These are phyloP conservation scores for Frankliniella fusca DNA, from an alignment of 2,888 invertebrate genomes.

Conservation along the genomic window DNA sequence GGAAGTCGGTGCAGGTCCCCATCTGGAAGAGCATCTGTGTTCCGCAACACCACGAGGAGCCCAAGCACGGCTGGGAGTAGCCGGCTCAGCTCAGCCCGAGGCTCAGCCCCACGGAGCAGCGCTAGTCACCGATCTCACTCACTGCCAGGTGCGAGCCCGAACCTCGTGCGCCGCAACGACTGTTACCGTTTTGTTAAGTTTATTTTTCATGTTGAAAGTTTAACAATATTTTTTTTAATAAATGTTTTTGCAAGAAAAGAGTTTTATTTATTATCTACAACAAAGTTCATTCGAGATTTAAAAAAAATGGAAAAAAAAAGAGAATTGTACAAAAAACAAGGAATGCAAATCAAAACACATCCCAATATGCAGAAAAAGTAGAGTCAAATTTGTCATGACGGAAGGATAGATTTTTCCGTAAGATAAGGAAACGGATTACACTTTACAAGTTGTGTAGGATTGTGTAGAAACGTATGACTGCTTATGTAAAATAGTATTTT, in stretches of 20 bases:
- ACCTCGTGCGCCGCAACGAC: not conserved
- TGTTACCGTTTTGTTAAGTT: not conserved
- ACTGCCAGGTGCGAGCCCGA: too few relatives aligned
- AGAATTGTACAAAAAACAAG: constrained; percentile 1
- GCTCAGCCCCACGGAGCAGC: not conserved
- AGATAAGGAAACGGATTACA: too few relatives aligned
- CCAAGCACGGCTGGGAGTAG: constrained; percentile 17
- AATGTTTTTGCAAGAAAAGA: not conserved
- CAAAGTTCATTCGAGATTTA: not conserved
- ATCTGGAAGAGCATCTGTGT: constrained; percentile 40
- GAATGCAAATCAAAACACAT: constrained; percentile 18
- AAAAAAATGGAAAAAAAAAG: not conserved
- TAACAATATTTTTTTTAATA: not conserved
- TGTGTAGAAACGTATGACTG: not conserved
- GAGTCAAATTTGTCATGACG: too few relatives aligned
- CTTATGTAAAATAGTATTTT: constrained; percentile 14
- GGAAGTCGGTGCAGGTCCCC: constrained; percentile 40
- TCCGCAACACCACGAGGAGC: constrained; percentile 32
- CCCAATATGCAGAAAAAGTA: too few relatives aligned
- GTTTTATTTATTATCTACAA: not conserved
- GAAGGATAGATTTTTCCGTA: too few relatives aligned
- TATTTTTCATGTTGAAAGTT: not conserved
- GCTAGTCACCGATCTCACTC: not conserved
- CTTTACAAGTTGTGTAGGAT: not conserved
- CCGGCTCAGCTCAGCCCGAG: not conserved